Percentiles rank a stretch among this genome's conserved stretches.
These are phyloP conservation scores for Sinelater perroti DNA, from an alignment of 2,888 invertebrate species.

Conservation along the genomic window DNA sequence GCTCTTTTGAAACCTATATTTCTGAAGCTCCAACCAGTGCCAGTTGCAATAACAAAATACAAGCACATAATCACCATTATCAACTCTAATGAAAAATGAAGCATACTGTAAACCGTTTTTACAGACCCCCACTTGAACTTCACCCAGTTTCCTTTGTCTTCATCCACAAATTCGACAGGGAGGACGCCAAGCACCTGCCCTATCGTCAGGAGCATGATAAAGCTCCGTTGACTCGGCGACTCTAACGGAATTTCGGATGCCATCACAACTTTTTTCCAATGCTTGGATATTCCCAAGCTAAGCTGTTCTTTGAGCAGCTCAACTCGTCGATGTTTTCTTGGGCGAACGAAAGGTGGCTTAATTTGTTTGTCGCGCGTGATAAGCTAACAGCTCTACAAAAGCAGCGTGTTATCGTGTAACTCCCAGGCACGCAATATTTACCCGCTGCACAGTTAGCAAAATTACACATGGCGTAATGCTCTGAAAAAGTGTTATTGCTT, in stretches of 20 bases:
- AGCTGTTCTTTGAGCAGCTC: too few species aligned
- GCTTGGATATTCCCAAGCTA: too few species aligned
- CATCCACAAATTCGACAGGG: conserved; percentile 3
- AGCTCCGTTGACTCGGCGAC: not conserved
- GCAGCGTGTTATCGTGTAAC: too few species aligned
- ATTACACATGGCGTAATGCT: too few species aligned
- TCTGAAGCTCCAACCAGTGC: not conserved
- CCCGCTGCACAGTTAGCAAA: too few species aligned
- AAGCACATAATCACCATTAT: not conserved
- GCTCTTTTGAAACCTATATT: conserved; percentile 9
- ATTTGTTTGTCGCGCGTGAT: too few species aligned
- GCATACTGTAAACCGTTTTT: conserved; percentile 13
- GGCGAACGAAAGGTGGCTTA: too few species aligned
- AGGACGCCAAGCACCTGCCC: conserved; percentile 13
- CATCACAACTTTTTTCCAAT: too few species aligned
- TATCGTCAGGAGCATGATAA: not conserved
- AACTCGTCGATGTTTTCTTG: too few species aligned
- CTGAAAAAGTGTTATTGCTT: too few species aligned
- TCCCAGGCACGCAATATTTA: too few species aligned
- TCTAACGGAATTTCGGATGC: not conserved
- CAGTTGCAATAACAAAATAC: not conserved
- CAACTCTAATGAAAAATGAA: not conserved
- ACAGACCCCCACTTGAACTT: conserved; percentile 18
- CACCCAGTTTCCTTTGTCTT: not conserved
- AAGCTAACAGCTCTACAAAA: too few species aligned